A percentile compares a stretch with the other conserved stretches of the same genome.
Conservation (phyloP, 2,888 invertebrate species). For the Punctoribates punctum region DNA sequence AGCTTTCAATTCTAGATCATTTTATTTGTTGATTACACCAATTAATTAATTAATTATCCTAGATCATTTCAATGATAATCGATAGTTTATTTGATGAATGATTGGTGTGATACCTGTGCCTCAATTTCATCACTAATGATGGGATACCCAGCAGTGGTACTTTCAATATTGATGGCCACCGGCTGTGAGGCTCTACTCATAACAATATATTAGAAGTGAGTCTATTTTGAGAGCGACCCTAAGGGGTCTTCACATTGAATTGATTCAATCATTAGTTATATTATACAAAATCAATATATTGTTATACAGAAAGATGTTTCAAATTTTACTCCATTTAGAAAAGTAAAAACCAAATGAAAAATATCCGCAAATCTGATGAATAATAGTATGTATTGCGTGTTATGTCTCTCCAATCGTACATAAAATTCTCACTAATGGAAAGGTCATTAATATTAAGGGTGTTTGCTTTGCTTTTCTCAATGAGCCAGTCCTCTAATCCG, state of each 20-base stretch:
- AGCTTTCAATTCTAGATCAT: too few species aligned
- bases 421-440: neutral
- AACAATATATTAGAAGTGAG: neutral
- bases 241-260: neutral
- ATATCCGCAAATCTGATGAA: too few species aligned
- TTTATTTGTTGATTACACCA: too few species aligned
- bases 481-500: conserved; percentile 14
- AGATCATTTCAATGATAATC: neutral
- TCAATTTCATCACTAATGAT: neutral
- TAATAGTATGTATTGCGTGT: conserved; percentile 17
- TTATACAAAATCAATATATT: conserved; percentile 12
- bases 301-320: neutral
- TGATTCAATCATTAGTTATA: conserved; percentile 11
- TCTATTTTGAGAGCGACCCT: neutral
- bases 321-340: neutral
- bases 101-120: conserved; percentile 12
- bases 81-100: neutral
- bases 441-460: conserved; percentile 22
- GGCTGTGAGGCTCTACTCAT: neutral
- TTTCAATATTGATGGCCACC: conserved; percentile 17
- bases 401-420: neutral
- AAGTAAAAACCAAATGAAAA: neutral
- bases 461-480: conserved; percentile 14
- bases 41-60: too few species aligned
- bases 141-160: neutral